Evolutionary conservation across 2,113 vertebrate species (phyloP).

Genomic region (Syngnathus typhle): DNA sequence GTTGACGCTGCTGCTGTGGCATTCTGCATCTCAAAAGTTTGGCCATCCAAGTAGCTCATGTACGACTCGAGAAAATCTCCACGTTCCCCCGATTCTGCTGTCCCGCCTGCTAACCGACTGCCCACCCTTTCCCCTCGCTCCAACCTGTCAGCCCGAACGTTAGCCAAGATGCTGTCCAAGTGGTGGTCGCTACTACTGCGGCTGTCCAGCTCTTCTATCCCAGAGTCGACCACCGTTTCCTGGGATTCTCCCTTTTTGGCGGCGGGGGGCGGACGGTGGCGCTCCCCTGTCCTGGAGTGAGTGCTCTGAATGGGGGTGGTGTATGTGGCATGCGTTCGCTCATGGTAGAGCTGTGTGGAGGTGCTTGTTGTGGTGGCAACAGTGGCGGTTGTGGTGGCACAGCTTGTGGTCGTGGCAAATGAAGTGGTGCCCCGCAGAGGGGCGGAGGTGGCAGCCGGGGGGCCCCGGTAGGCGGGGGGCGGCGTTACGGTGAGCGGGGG

Average conservation of each 20-base stretch:
- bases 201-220: constrained; percentile 89
- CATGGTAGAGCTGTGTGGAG: constrained; percentile 58
- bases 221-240: constrained; percentile 85
- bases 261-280: constrained; percentile 45
- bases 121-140: constrained; percentile 50
- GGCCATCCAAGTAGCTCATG: constrained; percentile 87
- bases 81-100: constrained; percentile 62
- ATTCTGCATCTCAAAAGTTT: constrained; percentile 80
- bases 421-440: constrained; percentile 48
- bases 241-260: constrained; percentile 73
- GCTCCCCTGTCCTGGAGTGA: constrained; percentile 53
- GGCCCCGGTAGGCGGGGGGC: constrained; percentile 61
- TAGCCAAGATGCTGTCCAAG: constrained; percentile 80
- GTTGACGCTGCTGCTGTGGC: constrained; percentile 68
- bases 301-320: constrained; percentile 40
- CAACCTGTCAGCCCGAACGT: constrained; percentile 54
- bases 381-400: constrained; percentile 48
- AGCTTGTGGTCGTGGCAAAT: constrained; percentile 49
- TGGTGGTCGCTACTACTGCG: constrained; percentile 91
- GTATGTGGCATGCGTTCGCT: constrained; percentile 50
- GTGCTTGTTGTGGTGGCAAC: constrained; percentile 57
- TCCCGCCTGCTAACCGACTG: constrained; percentile 44
- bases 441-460: constrained; percentile 45
- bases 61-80: constrained; percentile 88
- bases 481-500: constrained; percentile 56